These are phyloP conservation scores for Rhadina sibilatrix DNA, from an alignment of 2,113 vertebrate genomes.

Conservation along the genomic window DNA sequence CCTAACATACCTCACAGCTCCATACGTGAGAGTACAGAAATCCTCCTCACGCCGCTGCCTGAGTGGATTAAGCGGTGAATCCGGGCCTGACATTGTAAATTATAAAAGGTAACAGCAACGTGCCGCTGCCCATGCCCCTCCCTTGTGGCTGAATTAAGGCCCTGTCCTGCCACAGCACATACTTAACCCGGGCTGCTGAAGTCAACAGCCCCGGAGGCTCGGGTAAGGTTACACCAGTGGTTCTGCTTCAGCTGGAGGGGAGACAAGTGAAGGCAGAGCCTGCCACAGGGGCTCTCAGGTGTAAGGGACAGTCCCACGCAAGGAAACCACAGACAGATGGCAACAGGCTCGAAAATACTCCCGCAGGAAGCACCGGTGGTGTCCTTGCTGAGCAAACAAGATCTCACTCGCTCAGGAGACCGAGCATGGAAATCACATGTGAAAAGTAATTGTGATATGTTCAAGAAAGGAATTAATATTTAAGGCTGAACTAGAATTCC, in stretches of 20 bases:
- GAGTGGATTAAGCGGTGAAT: neutral
- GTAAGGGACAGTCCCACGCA: neutral
- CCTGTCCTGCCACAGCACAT: neutral
- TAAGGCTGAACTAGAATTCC: neutral
- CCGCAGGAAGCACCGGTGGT: neutral
- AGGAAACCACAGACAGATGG: neutral
- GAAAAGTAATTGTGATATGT: neutral
- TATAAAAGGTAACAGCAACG: neutral
- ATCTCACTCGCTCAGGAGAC: neutral
- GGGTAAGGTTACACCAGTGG: neutral
- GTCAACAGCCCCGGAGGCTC: neutral
- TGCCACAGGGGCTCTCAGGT: neutral
- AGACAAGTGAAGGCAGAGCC: neutral
- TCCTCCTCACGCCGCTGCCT: neutral
- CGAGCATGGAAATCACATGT: neutral
- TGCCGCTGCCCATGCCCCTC: neutral
- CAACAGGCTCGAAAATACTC: neutral
- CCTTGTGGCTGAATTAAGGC: neutral
- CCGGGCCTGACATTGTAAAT: neutral
- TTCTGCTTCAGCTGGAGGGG: neutral
- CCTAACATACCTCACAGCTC: neutral
- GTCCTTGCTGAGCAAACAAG: neutral
- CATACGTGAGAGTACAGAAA: neutral
- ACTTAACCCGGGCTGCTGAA: neutral
- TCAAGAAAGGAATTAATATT: neutral